Evolutionary conservation across 1,140 invertebrate species (phyloP), one percentile per base, ranked within the genome.

Genomic region (Teleopsis dalmanni): DNA sequence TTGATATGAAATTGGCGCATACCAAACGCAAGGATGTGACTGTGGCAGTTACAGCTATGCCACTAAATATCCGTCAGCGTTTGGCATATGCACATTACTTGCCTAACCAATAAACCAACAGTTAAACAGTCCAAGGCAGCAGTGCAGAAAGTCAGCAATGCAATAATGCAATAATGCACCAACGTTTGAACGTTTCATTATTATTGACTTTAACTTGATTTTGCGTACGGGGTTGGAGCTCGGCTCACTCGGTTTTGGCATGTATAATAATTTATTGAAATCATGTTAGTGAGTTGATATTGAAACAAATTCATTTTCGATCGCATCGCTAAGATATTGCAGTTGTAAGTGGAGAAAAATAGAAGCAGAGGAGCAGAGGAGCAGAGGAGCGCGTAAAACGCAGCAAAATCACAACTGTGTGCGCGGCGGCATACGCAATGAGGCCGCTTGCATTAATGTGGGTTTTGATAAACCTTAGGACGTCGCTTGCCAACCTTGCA

Each of bases 221-320:
- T 7, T 29, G 26, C 26, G 9, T 18, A 16, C 16, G n/a, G 25
- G 19, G 37, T n/a, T 23, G 18, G 35, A 37, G 11, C 10, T 11
- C 16, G 25, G 7, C 16, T 29, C 29, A 26, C 18, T 22, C 23
- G 22, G 14, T 3, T 11, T 42, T 60, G 55, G 62, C 62, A 62
- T 65, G 62, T 58, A 65, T 65, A 65, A 65, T 65, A 65, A 65
- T 65, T 65, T 65, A 65, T 65, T 65, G 62, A 61, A 65, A 65
- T 65, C 62, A 65, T 65, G 62, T 65, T 65, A 65, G 60, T 63
- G 62, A 60, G 62, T 65, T 62, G 62, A 65, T 65, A 65, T 65
- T 65, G 62, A 65, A 65, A 65, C 62, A 65, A 65, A 65, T 65
- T 62, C 62, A 65, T 65, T 65, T 62, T 65, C 58, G 62, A 65